Base-by-base conservation (phyloP, 2,888 invertebrate genomes). In the Sphaeridia pumilis region DNA sequence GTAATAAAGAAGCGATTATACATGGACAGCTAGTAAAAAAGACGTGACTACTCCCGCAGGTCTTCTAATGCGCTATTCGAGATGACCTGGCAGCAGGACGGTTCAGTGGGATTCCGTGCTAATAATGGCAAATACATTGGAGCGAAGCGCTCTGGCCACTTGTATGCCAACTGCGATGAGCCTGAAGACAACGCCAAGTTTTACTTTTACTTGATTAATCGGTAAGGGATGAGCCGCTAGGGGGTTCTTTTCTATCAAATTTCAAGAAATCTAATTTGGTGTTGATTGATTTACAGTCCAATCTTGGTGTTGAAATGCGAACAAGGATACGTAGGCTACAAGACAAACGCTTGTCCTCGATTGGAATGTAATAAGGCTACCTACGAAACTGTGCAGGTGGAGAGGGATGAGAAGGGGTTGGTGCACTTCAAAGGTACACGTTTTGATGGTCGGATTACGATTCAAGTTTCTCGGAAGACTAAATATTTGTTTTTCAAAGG, bases 301-400 rank as follows among this genome's bases (percentile, higher is more conserved):
- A 87, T 92, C 68, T 75, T 95, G 69, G 90, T 95, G 67, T 75
- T 95, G 67, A 89, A 92, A 73, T 87, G 87, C 69, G 93, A 94
- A 69, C 90, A 90, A 73, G 95, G 95, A 38, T 94, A 92, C 72
- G 92, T 95, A 54, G 94, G 94, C 0, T 87, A 85, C 67, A 92
- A 90, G 73, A 78, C 80, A 49, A 74, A 79, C 1, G 76, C 79
- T 34, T 85, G 83, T 67, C 78, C 82, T 34, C 84, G 86, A 70
- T 75, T 93, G 66, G 93, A 94, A 74, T 94, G 93, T 76, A 94
- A 93, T 75, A 92, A 92, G 75, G 88, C 92, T 57, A 83, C 83
- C 64, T 93, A 93, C 70, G 92, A 92, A 74, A 87, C 89, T 55
- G 90, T 94, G 64, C 80, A 84, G 69, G 87, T 94, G 54, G 86